phyloP scores from a whole-genome alignment of 2,113 vertebrate species.

The Jaculus jaculus region DNA sequence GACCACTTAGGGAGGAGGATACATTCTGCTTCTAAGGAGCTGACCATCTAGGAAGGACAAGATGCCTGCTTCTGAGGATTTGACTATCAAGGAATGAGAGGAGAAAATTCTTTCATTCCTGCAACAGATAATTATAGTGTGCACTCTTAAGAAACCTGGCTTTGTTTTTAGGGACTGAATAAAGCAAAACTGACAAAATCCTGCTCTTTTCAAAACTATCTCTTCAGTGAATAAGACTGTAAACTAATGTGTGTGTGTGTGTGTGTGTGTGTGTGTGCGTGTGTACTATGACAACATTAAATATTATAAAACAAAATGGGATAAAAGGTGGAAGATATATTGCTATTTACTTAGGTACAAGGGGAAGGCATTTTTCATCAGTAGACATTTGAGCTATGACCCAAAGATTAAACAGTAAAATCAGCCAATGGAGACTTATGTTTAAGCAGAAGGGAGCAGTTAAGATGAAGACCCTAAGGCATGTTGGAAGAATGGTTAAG shows the following conservation, averaged over 20 bases:
- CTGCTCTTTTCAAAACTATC: background rate
- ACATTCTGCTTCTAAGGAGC: no score
- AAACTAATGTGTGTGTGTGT: background rate
- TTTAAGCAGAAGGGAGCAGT: background rate
- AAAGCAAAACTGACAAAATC: background rate
- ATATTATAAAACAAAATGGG: background rate
- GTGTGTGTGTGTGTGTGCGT: no score
- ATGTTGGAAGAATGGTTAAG: background rate
- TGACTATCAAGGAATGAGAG: background rate
- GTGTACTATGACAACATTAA: background rate
- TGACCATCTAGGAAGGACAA: background rate
- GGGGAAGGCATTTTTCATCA: background rate
- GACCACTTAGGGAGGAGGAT: no score
- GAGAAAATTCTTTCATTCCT: background rate
- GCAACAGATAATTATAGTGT: background rate
- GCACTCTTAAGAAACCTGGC: background rate
- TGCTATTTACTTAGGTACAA: background rate
- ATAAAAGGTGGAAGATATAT: background rate
- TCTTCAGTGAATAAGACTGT: background rate
- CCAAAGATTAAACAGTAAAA: background rate
- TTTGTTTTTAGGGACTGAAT: background rate
- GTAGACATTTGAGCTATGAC: background rate
- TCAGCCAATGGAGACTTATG: background rate
- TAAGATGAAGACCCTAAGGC: background rate
- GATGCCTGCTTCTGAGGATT: background rate